A percentile compares a stretch with the other conserved stretches of the same genome.
Conservation (phyloP, 2,113 vertebrate species). For the Otis tarda region DNA sequence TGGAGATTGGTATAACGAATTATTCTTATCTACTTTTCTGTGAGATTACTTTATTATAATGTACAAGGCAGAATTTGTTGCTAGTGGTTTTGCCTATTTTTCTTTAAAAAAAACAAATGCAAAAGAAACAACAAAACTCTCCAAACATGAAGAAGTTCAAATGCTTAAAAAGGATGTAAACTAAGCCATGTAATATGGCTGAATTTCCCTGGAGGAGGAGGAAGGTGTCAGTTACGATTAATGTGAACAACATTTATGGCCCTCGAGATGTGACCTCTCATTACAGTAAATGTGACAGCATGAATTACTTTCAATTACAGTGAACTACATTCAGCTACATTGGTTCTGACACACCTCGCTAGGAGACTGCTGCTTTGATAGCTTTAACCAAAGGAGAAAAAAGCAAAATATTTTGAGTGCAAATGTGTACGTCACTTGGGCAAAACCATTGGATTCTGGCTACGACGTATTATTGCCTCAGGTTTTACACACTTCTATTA, state of each 20-base stretch:
- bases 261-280: constrained; percentile 68
- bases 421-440: not conserved
- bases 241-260: constrained; percentile 61
- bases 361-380: constrained; percentile 49
- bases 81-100: not conserved
- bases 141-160: not conserved
- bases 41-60: not conserved
- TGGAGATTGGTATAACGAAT: not conserved
- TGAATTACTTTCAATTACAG: constrained; percentile 77
- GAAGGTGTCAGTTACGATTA: constrained; percentile 74
- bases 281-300: constrained; percentile 77
- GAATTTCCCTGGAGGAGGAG: constrained; percentile 65
- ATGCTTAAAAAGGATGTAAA: constrained; percentile 49
- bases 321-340: constrained; percentile 60
- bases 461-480: not conserved
- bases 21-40: not conserved
- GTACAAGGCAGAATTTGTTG: not conserved
- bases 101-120: not conserved
- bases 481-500: not conserved
- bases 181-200: constrained; percentile 5
- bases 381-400: constrained; percentile 11
- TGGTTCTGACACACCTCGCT: constrained; percentile 62
- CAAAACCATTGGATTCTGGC: not conserved
- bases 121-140: not conserved
- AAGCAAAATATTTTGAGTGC: not conserved